These are phyloP conservation scores for Lamprologus sp. DNA, from an alignment of 2,113 vertebrate species.

Conservation along the genomic window DNA sequence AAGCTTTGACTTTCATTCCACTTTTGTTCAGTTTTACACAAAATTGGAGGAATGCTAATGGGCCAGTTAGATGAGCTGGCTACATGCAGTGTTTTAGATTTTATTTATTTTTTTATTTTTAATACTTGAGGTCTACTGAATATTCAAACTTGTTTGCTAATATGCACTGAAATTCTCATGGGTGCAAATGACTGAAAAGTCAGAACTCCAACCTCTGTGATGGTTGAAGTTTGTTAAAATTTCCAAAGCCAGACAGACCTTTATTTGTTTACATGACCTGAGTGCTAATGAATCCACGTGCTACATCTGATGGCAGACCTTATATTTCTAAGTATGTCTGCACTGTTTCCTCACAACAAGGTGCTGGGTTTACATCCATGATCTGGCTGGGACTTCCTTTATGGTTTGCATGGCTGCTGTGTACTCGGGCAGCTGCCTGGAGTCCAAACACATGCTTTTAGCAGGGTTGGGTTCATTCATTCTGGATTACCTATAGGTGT, in stretches of 20 bases:
- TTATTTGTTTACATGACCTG: background rate
- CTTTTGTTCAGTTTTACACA: background rate
- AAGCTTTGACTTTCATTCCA: accelerated
- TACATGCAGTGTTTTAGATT: accelerated
- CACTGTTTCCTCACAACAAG: accelerated
- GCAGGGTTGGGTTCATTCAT: background rate
- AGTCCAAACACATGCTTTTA: accelerated
- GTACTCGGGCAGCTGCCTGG: accelerated
- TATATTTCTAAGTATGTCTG: background rate
- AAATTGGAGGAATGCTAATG: accelerated
- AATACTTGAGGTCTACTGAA: accelerated
- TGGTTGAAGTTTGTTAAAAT: accelerated
- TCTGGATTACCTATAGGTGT: background rate
- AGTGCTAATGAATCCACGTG: background rate
- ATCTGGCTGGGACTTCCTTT: background rate
- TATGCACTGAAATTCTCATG: accelerated
- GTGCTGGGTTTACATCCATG: background rate
- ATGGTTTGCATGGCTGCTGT: accelerated
- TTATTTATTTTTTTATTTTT: accelerated
- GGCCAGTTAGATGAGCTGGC: accelerated
- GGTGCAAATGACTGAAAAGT: background rate
- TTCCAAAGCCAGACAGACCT: accelerated
- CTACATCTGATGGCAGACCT: background rate
- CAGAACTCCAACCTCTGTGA: accelerated
- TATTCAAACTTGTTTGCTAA: background rate